phyloP scores from a whole-genome alignment of 2,888 invertebrate species.

The Eilema griseolum region DNA sequence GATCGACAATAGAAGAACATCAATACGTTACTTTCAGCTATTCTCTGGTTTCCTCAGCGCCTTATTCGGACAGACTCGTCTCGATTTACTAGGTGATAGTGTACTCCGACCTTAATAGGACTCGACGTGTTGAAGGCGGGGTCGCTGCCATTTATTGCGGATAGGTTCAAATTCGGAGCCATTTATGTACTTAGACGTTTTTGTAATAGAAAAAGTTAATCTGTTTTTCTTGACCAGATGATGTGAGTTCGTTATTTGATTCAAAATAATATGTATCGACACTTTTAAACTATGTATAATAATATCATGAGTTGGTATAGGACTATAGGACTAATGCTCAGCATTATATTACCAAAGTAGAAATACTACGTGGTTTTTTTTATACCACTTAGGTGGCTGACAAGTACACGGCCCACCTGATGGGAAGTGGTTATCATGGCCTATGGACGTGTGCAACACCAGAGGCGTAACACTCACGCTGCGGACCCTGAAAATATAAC shows the following conservation, averaged over 20 bases:
- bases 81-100: constrained; percentile 21
- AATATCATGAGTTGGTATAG: too few species aligned
- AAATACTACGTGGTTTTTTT: too few species aligned
- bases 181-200: constrained; percentile 12
- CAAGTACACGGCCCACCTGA: too few species aligned
- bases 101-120: constrained; percentile 13
- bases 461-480: too few species aligned
- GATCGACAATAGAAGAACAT: not conserved
- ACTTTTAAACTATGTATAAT: not conserved
- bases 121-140: constrained; percentile 19
- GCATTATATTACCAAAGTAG: too few species aligned
- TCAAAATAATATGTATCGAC: not conserved
- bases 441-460: too few species aligned
- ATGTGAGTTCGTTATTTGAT: not conserved
- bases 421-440: too few species aligned
- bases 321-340: too few species aligned
- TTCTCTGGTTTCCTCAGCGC: constrained; percentile 1
- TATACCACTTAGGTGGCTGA: too few species aligned
- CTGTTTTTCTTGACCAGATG: not conserved
- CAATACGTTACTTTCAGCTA: constrained; percentile 5
- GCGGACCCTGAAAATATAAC: too few species aligned
- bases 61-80: constrained; percentile 3
- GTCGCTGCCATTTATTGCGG: constrained; percentile 18
- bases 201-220: constrained; percentile 11
- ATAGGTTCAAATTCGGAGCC: constrained; percentile 17